phyloP scores from a whole-genome alignment of 2,888 invertebrate species.

The Cantharis rufa region DNA sequence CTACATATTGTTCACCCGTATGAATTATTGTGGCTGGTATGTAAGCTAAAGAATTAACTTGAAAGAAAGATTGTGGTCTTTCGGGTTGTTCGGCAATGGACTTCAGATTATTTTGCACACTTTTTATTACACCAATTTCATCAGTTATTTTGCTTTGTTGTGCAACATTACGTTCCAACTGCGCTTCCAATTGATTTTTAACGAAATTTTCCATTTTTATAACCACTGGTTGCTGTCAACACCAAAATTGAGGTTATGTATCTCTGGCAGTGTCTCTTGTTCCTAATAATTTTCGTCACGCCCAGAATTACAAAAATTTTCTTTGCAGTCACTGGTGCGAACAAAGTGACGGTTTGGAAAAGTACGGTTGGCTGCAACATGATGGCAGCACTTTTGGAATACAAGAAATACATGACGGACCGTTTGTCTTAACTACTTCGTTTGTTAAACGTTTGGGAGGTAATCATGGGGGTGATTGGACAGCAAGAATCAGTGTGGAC shows the following conservation, averaged over 20 bases:
- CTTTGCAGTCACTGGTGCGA: slow-evolving; percentile 87
- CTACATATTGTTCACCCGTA: slow-evolving; percentile 19
- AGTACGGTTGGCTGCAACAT: slow-evolving; percentile 90
- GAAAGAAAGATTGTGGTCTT: slow-evolving; percentile 21
- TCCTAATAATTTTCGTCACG: background rate
- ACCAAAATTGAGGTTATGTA: background rate
- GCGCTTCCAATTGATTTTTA: background rate
- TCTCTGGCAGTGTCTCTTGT: background rate
- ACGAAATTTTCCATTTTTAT: background rate
- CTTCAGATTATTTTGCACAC: slow-evolving; percentile 5
- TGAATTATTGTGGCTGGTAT: slow-evolving; percentile 20
- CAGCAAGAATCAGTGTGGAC: slow-evolving; percentile 74
- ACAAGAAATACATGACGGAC: slow-evolving; percentile 84
- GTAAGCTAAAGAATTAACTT: slow-evolving; percentile 18
- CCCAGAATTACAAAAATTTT: background rate
- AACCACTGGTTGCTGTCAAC: background rate
- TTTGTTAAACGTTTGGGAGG: slow-evolving; percentile 87
- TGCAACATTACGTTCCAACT: slow-evolving; percentile 7
- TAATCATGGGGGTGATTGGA: slow-evolving; percentile 90
- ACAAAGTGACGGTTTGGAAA: slow-evolving; percentile 78
- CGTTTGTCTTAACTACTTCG: slow-evolving; percentile 77
- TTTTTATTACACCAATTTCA: slow-evolving; percentile 9
- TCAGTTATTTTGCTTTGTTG: slow-evolving; percentile 4
- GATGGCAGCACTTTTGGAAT: slow-evolving; percentile 91
- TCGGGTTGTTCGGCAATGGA: slow-evolving; percentile 13